These are phyloP conservation scores for Sycophila texana DNA, from an alignment of 2,888 invertebrate genomes.

Conservation along the genomic window DNA sequence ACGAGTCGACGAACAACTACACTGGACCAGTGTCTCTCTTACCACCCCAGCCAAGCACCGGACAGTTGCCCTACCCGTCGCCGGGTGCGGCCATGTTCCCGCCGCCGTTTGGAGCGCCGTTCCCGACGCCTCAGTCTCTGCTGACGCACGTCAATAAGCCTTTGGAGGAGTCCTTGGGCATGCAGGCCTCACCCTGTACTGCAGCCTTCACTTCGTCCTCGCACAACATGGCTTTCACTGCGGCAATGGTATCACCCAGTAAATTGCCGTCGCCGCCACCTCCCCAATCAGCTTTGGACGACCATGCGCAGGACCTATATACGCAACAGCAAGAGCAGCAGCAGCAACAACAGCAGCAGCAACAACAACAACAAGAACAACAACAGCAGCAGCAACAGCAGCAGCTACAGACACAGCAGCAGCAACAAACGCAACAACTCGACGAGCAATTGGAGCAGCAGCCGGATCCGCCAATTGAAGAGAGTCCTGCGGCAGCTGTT, in stretches of 20 bases:
- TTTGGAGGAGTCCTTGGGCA: constrained; percentile 75
- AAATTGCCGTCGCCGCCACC: constrained; percentile 77
- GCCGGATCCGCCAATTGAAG: constrained; percentile 25
- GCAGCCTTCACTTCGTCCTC: constrained; percentile 90
- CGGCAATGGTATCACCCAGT: constrained; percentile 85
- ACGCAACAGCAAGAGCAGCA: constrained; percentile 55
- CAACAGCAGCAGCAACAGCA: constrained; percentile 48
- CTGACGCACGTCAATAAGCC: constrained; percentile 79
- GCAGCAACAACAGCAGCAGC: constrained; percentile 27
- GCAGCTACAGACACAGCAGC: constrained; percentile 52
- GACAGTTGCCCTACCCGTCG: constrained; percentile 83
- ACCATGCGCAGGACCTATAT: constrained; percentile 46
- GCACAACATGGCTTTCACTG: constrained; percentile 88
- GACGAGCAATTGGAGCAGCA: constrained; percentile 63
- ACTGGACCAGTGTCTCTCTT: constrained; percentile 80
- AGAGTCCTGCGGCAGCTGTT: constrained; percentile 42
- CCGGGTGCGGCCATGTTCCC: constrained; percentile 82
- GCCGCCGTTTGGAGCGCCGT: constrained; percentile 79
- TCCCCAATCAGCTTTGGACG: constrained; percentile 57
- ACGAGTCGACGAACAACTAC: constrained; percentile 77
- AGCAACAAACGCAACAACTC: constrained; percentile 55
- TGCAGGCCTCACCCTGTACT: constrained; percentile 80
- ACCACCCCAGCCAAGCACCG: constrained; percentile 76
- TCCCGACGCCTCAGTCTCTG: constrained; percentile 74
- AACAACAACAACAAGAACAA: constrained; percentile 55